Percentiles rank a stretch among this genome's conserved stretches.
Evolutionary conservation across 2,797 vertebrate species (phyloP).

Genomic region (Paguma larvata): DNA sequence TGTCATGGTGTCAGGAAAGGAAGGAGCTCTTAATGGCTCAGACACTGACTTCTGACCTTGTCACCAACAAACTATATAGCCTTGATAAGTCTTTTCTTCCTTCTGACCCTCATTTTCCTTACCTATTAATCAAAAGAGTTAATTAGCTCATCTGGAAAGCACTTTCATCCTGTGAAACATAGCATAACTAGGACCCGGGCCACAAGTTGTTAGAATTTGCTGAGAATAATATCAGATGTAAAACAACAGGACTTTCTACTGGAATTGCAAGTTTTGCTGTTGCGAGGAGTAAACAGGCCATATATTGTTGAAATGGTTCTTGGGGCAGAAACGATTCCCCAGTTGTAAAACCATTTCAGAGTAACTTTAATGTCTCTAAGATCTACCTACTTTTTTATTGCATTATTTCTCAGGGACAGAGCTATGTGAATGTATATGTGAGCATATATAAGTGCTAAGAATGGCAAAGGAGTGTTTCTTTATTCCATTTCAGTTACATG

Average conservation of each 20-base stretch:
- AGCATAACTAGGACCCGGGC: neutral
- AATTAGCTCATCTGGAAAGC: neutral
- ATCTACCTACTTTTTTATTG: neutral
- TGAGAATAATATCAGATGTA: neutral
- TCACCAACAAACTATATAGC: neutral
- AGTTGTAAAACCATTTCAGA: neutral
- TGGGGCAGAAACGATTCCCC: neutral
- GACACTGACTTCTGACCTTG: neutral
- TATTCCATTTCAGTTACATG: neutral
- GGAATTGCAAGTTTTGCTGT: neutral
- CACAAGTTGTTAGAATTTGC: neutral
- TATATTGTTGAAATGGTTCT: neutral
- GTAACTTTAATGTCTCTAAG: neutral
- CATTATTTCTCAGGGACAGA: neutral
- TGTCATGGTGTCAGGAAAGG: neutral
- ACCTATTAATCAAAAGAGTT: neutral
- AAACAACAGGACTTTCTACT: neutral
- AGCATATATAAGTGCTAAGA: neutral
- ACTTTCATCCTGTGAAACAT: neutral
- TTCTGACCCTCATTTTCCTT: neutral
- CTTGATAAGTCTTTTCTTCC: neutral
- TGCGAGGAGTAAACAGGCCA: neutral
- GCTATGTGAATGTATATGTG: neutral
- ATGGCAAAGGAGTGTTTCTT: neutral
- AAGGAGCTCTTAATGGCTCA: neutral